These are phyloP conservation scores for Parnassius mnemosyne DNA, from an alignment of 2,888 invertebrate species.

Conservation along the genomic window DNA sequence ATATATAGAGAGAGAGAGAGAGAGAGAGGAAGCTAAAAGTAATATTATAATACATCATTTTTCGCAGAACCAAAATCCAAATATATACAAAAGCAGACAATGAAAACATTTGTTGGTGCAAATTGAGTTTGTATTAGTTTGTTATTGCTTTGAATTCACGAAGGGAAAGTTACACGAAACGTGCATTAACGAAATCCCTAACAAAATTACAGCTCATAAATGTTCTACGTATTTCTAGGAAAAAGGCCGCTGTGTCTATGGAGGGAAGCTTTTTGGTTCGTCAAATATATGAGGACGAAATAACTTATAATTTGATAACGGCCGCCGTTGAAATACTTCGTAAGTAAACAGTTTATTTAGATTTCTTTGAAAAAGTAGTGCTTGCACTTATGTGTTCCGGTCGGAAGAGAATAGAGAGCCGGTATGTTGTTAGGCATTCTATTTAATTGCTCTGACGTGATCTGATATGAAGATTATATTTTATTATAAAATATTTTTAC, in stretches of 20 bases:
- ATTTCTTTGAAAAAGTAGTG: not conserved
- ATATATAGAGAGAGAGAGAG: too few relatives aligned
- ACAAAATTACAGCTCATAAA: not conserved
- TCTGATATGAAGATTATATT: too few relatives aligned
- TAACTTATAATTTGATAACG: constrained; percentile 95
- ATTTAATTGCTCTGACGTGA: too few relatives aligned
- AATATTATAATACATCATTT: too few relatives aligned
- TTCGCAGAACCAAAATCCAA: too few relatives aligned
- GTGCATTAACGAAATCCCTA: not conserved
- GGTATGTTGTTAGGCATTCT: too few relatives aligned
- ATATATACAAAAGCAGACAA: not conserved
- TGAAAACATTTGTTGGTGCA: not conserved
- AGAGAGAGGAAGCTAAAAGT: too few relatives aligned
- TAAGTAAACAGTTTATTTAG: constrained; percentile 73
- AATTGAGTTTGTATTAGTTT: constrained; percentile 3
- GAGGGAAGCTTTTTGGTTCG: constrained; percentile 97
- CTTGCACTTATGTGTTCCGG: too few relatives aligned
- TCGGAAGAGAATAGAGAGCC: too few relatives aligned
- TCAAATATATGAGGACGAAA: constrained; percentile 96
- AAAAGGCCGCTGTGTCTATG: constrained; percentile 95
- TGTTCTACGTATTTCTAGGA: constrained; percentile 79
- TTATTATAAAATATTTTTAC: too few relatives aligned
- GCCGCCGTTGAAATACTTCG: constrained; percentile 95
- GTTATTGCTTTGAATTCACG: not conserved
- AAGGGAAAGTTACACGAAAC: not conserved